Evolutionary conservation across 2,113 vertebrate genomes (phyloP), one percentile per base, ranked within the genome.

Genomic region (Muntiacus muntjak): DNA sequence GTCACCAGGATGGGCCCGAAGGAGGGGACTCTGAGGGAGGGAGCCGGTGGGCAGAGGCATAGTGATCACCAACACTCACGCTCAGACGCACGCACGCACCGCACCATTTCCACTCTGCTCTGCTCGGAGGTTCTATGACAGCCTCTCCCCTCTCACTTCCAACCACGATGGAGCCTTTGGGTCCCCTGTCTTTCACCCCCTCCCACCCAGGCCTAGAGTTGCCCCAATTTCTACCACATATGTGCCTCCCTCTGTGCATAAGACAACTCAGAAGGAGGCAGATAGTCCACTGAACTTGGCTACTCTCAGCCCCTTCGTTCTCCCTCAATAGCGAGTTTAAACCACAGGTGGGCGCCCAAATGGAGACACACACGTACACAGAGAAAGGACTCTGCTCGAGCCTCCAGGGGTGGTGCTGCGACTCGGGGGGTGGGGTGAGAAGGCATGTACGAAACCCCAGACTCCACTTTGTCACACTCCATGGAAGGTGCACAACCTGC

Each of bases 101-200:
- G n/a, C n/a, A 81, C 21, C 2, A 7, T 67, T 28, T 76, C 36
- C 43, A 28, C 36, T 26, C 8, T 1, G 60, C 16, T 6, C n/a
- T 74, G 54, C 57, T 81, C 0, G 1, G 21, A 13, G 33, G 74
- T 88, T 92, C 58, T 87, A 2, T 1, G n/a, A 6, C 26, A 17
- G 16, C 28, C 21, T 14, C 10, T 28, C 45, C 26, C 30, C 15
- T 78, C 71, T 11, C 3, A 2, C 60, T 7, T 60, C 36, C 30
- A 64, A 11, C 10, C 19, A 13, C 1, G 3, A 25, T 6, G 57
- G 54, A 2, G 0, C 87, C 78, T 28, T 43, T 1, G 1, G 1
- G 1, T 8, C 12, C 43, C 57, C n/a, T 36, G 33, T 19, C 30
- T 47, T 78, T n/a, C 21, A 9, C 7, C 9, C 40, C 2, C 19